phyloP scores from a whole-genome alignment of 2,797 vertebrate genomes.

The Rachycentron canadum region DNA sequence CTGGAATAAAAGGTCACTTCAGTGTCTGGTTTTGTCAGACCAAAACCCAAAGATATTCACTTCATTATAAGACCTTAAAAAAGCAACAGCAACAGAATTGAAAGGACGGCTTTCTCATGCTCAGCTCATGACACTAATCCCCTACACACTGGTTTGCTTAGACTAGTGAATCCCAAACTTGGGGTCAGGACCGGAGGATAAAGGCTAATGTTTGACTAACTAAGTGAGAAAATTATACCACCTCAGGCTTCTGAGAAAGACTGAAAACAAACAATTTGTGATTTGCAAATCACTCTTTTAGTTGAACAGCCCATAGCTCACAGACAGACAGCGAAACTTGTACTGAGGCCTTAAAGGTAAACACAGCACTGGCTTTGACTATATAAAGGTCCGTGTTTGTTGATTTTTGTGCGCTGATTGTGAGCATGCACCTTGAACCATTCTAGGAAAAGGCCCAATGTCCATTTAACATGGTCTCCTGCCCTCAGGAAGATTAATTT shows the following conservation, averaged over 20 bases:
- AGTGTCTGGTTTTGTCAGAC: not conserved
- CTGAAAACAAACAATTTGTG: not conserved
- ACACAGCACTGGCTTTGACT: not conserved
- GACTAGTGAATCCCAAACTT: too few relatives aligned
- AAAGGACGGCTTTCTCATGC: too few relatives aligned
- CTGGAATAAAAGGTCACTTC: not conserved
- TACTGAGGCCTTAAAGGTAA: not conserved
- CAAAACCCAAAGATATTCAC: not conserved
- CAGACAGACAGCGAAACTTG: not conserved
- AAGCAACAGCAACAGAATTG: too few relatives aligned
- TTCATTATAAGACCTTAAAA: not conserved
- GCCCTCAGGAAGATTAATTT: constrained; percentile 27
- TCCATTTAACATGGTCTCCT: constrained; percentile 15
- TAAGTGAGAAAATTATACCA: not conserved
- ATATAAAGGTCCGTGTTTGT: not conserved
- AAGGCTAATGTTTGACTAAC: too few relatives aligned
- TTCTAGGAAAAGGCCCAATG: not conserved
- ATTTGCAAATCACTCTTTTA: not conserved
- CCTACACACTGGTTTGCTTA: too few relatives aligned
- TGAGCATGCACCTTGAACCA: not conserved
- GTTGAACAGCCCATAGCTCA: not conserved
- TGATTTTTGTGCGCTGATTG: not conserved
- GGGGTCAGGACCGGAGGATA: too few relatives aligned
- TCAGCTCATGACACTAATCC: too few relatives aligned
- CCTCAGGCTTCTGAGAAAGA: not conserved